Conservation (phyloP, 2,113 vertebrate species). For the Indicator indicator region DNA sequence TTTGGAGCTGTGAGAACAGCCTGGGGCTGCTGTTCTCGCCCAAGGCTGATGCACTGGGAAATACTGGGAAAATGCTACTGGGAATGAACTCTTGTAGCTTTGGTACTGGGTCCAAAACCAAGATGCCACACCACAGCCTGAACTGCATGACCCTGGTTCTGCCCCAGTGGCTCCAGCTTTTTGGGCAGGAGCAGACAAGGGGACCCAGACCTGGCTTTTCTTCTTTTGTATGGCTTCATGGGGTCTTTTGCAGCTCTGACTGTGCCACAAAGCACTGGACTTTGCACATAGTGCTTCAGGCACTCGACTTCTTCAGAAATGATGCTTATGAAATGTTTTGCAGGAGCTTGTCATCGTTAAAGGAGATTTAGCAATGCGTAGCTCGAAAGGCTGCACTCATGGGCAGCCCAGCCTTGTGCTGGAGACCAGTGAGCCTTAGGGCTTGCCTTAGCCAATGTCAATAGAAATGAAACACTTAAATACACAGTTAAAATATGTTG, state of each 20-base stretch:
- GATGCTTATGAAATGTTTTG: background rate
- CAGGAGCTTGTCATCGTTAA: background rate
- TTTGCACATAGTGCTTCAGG: background rate
- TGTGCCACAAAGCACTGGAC: rapidly evolving
- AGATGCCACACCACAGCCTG: background rate
- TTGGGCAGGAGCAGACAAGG: background rate
- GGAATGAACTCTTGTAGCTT: background rate
- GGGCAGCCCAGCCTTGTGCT: background rate
- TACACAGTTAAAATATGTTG: slow-evolving; percentile 52
- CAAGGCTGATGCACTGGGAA: background rate
- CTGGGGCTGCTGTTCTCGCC: background rate
- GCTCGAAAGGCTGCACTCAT: background rate
- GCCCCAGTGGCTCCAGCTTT: background rate
- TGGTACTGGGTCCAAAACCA: background rate
- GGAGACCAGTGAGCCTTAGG: background rate
- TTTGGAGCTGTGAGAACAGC: background rate
- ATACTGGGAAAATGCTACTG: rapidly evolving
- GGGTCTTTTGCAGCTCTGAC: background rate
- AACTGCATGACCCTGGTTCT: background rate
- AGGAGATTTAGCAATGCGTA: background rate
- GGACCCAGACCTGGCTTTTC: background rate
- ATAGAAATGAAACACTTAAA: slow-evolving; percentile 38
- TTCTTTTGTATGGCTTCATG: background rate
- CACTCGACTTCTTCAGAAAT: background rate
- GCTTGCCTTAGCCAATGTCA: slow-evolving; percentile 47